phyloP scores from a whole-genome alignment of 2,888 invertebrate species.

The Omphaloscelis lunosa region DNA sequence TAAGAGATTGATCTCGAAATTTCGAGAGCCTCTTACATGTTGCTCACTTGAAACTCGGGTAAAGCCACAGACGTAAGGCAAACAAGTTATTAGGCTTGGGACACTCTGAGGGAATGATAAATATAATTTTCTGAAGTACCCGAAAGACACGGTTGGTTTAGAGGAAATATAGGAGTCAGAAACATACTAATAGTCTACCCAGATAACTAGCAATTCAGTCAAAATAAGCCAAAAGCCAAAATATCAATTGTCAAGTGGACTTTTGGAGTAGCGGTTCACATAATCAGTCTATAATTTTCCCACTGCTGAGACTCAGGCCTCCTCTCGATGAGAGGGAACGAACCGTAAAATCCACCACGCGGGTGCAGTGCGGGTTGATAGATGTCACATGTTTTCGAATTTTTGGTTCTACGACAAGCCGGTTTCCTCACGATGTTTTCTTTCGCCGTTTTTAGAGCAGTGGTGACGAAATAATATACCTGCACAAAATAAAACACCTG shows the following conservation, averaged over 20 bases:
- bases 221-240: neutral
- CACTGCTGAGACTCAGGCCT: no score
- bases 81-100: constrained; percentile 16
- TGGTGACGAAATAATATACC: no score
- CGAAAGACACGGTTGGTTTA: no score
- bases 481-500: no score
- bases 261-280: neutral
- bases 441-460: no score
- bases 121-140: neutral
- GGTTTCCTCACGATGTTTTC: no score
- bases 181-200: neutral
- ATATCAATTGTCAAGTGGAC: neutral
- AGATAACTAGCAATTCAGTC: neutral
- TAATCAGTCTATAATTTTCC: no score
- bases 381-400: no score
- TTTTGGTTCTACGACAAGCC: no score
- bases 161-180: neutral
- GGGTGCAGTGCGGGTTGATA: no score
- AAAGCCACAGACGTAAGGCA: neutral
- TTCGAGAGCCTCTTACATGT: constrained; percentile 13
- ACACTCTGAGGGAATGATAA: constrained; percentile 9
- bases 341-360: no score
- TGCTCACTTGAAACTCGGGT: constrained; percentile 2
- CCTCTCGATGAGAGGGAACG: no score
- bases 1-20: constrained; percentile 33